A percentile compares a stretch with the other conserved stretches of the same genome.
These are phyloP conservation scores for Eptesicus fuscus DNA, from an alignment of 2,113 vertebrate species.

Conservation along the genomic window DNA sequence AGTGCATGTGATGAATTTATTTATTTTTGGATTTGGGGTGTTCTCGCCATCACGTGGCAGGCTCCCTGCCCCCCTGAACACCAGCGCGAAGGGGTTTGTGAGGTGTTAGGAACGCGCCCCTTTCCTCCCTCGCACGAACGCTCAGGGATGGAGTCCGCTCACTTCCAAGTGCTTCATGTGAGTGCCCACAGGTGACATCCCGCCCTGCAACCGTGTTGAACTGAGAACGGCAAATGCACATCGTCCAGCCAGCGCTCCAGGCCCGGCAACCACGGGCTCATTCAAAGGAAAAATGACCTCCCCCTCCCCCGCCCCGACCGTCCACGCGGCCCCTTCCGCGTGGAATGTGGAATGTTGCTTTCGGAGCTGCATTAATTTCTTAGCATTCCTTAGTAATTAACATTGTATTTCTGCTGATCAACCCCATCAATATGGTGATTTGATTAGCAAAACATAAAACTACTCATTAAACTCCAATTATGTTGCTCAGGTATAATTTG, in stretches of 20 bases:
- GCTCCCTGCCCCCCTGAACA: not conserved
- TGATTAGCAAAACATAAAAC: conserved; percentile 76
- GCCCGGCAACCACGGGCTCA: conserved; percentile 66
- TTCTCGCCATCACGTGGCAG: not conserved
- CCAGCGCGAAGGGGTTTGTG: not conserved
- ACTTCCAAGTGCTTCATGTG: conserved; percentile 17
- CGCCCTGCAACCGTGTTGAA: conserved; percentile 68
- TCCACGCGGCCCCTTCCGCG: not conserved
- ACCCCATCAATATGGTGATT: conserved; percentile 73
- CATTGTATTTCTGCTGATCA: conserved; percentile 77
- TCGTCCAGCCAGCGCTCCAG: conserved; percentile 54
- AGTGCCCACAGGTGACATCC: conserved; percentile 40
- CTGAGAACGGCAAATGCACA: conserved; percentile 72
- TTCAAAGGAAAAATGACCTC: conserved; percentile 65
- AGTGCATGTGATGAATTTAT: not conserved
- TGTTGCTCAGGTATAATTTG: conserved; percentile 77
- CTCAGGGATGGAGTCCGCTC: not conserved
- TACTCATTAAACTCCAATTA: conserved; percentile 77
- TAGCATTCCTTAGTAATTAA: conserved; percentile 71
- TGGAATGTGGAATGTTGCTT: not conserved
- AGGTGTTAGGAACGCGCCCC: not conserved
- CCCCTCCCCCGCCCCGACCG: not conserved
- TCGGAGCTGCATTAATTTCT: conserved; percentile 62
- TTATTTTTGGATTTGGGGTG: not conserved
- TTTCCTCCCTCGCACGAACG: not conserved